A percentile compares a stretch with the other conserved stretches of the same genome.
These are phyloP conservation scores for Morinoia aosen DNA, from an alignment of 2,888 invertebrate species.

Conservation along the genomic window DNA sequence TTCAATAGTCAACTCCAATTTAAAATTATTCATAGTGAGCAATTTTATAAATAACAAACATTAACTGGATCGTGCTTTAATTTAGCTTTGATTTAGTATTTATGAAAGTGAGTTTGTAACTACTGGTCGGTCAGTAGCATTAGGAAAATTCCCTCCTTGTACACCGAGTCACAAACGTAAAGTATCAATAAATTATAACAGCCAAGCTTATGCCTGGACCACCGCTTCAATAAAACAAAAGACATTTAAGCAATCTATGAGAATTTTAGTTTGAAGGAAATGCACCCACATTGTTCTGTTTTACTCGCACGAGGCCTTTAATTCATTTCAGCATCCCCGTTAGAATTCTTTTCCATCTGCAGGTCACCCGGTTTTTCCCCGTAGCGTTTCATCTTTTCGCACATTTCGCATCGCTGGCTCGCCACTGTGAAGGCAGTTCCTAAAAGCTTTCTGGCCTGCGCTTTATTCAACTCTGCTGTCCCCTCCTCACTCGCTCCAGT, in stretches of 20 bases:
- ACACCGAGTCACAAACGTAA: not conserved
- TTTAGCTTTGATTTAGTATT: not conserved
- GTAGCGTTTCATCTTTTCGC: not conserved
- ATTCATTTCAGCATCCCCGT: not conserved
- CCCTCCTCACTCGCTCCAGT: not conserved
- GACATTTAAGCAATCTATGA: not conserved
- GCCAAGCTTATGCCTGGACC: not conserved
- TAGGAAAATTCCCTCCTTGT: too few relatives aligned
- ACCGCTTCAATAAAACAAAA: not conserved
- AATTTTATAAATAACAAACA: too few relatives aligned
- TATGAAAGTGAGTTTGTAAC: too few relatives aligned
- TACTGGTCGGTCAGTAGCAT: too few relatives aligned
- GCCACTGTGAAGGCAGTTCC: not conserved
- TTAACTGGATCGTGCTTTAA: not conserved
- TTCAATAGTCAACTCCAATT: not conserved
- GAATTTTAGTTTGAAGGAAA: too few relatives aligned
- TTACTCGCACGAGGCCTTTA: not conserved
- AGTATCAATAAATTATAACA: not conserved
- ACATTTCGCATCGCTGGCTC: not conserved
- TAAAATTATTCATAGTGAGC: too few relatives aligned
- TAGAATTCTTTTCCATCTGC: not conserved
- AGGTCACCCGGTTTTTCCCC: not conserved
- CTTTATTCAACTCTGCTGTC: not conserved
- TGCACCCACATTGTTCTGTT: too few relatives aligned
- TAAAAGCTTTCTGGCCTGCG: not conserved